Percentiles rank a stretch among this genome's conserved stretches.
Conservation (phyloP, 1,140 invertebrate genomes). For the Papilio machaon region DNA sequence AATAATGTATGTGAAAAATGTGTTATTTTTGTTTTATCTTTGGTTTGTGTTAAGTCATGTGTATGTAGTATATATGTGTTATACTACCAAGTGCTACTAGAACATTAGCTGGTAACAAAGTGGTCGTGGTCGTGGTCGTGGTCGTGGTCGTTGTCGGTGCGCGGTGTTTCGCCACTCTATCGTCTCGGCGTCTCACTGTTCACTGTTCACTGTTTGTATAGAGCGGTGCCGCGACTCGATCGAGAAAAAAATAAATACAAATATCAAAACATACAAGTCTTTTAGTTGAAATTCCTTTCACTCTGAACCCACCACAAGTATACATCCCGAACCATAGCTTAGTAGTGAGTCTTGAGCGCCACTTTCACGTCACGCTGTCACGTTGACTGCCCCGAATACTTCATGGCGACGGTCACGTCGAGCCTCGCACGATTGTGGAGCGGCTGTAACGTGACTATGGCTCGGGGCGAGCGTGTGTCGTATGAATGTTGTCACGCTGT, state of each 20-base stretch:
- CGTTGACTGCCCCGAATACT: not conserved
- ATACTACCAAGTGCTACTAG: not conserved
- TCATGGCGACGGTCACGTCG: not conserved
- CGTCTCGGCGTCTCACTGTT: not conserved
- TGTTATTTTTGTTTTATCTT: not conserved
- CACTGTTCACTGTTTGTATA: not conserved
- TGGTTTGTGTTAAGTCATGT: slow-evolving; percentile 1
- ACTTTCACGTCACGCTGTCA: not conserved
- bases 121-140: not conserved
- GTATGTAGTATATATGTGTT: not conserved
- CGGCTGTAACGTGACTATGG: not conserved
- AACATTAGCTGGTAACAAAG: not conserved
- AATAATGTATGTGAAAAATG: not conserved
- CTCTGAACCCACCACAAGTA: too few species aligned
- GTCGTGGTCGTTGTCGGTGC: not conserved
- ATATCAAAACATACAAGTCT: not conserved
- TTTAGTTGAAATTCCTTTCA: not conserved
- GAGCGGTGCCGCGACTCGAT: not conserved
- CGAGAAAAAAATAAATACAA: not conserved
- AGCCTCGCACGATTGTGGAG: not conserved
- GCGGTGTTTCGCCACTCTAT: not conserved
- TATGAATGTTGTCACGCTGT: not conserved
- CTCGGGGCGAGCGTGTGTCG: not conserved
- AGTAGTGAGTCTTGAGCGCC: too few species aligned
- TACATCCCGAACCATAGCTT: not conserved